These are phyloP conservation scores for Dione juno DNA, from an alignment of 2,888 invertebrate species.

Conservation along the genomic window DNA sequence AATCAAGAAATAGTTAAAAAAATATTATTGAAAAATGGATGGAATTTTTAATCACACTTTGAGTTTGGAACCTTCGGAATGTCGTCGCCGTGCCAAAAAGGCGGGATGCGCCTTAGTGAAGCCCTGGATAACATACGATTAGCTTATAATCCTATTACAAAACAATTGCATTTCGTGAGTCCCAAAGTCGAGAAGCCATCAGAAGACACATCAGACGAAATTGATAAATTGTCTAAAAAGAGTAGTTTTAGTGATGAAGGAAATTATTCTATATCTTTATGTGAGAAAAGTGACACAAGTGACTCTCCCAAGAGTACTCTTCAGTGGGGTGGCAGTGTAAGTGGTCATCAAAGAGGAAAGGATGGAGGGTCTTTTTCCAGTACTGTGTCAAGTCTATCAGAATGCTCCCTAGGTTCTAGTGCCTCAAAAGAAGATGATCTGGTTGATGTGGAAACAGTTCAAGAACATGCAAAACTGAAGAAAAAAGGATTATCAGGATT, in stretches of 20 bases:
- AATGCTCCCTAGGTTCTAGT: constrained; percentile 86
- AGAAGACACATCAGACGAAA: constrained; percentile 65
- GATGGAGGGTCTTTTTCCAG: constrained; percentile 87
- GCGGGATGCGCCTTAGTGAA: constrained; percentile 86
- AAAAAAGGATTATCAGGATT: constrained; percentile 85
- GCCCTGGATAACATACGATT: constrained; percentile 89
- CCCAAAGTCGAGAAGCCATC: constrained; percentile 69
- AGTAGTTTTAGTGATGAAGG: constrained; percentile 82
- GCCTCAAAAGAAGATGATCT: constrained; percentile 80
- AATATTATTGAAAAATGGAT: constrained; percentile 57
- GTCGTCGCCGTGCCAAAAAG: constrained; percentile 77
- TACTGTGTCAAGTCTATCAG: constrained; percentile 88
- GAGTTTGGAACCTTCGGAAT: constrained; percentile 58
- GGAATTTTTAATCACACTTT: constrained; percentile 55
- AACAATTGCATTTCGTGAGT: constrained; percentile 86
- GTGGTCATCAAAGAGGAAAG: constrained; percentile 80
- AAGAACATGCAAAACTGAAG: constrained; percentile 77
- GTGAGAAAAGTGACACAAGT: constrained; percentile 81
- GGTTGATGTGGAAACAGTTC: constrained; percentile 59
- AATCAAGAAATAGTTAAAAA: constrained; percentile 29
- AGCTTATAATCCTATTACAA: constrained; percentile 89
- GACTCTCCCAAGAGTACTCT: constrained; percentile 80
- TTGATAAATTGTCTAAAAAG: constrained; percentile 78
- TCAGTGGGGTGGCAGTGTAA: constrained; percentile 77
- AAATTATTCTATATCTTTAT: constrained; percentile 77